A percentile compares a stretch with the other conserved stretches of the same genome.
Conservation (phyloP, 1,140 invertebrate species). For the Holotrichia oblita region DNA sequence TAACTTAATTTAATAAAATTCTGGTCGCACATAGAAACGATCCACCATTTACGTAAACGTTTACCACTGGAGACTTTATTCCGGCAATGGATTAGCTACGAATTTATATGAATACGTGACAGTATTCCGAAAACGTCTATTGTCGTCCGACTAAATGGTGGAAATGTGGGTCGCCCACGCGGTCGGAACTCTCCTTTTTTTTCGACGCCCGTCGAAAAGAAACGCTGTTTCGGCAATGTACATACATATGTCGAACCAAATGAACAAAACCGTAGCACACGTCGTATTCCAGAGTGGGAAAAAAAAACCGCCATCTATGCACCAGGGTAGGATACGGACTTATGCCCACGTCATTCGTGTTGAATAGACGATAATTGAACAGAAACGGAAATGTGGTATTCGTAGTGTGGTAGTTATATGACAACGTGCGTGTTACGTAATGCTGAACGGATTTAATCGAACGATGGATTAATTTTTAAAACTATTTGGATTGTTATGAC, state of each 20-base stretch:
- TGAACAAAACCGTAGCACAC: not conserved
- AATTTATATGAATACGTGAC: constrained; percentile 13
- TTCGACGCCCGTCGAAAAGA: not conserved
- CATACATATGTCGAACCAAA: not conserved
- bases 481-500: not conserved
- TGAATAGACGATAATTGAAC: not conserved
- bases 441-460: not conserved
- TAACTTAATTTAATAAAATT: no score
- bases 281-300: not conserved
- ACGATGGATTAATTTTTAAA: not conserved
- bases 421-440: not conserved
- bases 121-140: not conserved
- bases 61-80: no score
- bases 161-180: not conserved
- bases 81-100: not conserved
- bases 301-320: not conserved
- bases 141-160: not conserved
- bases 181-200: not conserved
- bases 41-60: no score
- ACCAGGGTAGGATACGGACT: no score
- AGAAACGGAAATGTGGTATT: not conserved
- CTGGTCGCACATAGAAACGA: no score
- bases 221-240: not conserved
- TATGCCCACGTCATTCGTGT: not conserved
- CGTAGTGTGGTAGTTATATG: no score